A percentile compares a stretch with the other conserved stretches of the same genome.
Evolutionary conservation across 1,140 invertebrate species (phyloP).

Genomic region (Ceratoteleas bidentatus): DNA sequence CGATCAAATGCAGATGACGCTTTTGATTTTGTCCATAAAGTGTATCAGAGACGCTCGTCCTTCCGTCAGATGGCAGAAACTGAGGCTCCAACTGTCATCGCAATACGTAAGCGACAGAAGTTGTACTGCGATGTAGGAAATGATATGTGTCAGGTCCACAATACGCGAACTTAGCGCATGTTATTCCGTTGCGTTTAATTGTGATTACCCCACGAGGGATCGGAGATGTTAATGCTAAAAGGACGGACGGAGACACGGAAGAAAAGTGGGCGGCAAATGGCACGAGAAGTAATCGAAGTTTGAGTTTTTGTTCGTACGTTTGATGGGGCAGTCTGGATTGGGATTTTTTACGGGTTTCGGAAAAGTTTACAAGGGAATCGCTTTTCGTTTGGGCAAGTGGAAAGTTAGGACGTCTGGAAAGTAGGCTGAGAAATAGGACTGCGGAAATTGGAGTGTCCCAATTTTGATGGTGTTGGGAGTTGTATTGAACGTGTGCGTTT

Average conservation of each 20-base stretch:
- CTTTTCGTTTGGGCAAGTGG: too few relatives aligned
- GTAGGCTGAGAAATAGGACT: too few relatives aligned
- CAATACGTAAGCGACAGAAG: slow-evolving; percentile 68
- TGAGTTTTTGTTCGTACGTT: too few relatives aligned
- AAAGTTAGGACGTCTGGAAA: too few relatives aligned
- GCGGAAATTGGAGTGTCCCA: too few relatives aligned
- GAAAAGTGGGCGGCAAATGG: too few relatives aligned
- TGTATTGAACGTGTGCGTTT: too few relatives aligned
- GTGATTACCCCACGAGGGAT: slow-evolving; percentile 50
- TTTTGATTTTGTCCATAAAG: slow-evolving; percentile 54
- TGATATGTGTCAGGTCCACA: slow-evolving; percentile 75
- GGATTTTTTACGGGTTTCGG: too few relatives aligned
- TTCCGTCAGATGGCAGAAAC: slow-evolving; percentile 46
- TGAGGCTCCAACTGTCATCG: slow-evolving; percentile 53
- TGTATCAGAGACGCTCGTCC: slow-evolving; percentile 48
- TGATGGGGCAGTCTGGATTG: too few relatives aligned
- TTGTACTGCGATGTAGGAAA: slow-evolving; percentile 63
- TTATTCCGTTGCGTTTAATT: slow-evolving; percentile 72
- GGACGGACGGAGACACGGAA: neutral
- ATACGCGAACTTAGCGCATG: slow-evolving; percentile 70
- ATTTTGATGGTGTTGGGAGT: too few relatives aligned
- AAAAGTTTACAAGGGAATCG: too few relatives aligned
- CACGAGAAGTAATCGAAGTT: too few relatives aligned
- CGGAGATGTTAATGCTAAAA: slow-evolving; percentile 15
- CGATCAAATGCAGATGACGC: slow-evolving; percentile 51